A percentile compares a stretch with the other conserved stretches of the same genome.
Evolutionary conservation across 1,140 invertebrate species (phyloP).

Genomic region (Anoplophora glabripennis): DNA sequence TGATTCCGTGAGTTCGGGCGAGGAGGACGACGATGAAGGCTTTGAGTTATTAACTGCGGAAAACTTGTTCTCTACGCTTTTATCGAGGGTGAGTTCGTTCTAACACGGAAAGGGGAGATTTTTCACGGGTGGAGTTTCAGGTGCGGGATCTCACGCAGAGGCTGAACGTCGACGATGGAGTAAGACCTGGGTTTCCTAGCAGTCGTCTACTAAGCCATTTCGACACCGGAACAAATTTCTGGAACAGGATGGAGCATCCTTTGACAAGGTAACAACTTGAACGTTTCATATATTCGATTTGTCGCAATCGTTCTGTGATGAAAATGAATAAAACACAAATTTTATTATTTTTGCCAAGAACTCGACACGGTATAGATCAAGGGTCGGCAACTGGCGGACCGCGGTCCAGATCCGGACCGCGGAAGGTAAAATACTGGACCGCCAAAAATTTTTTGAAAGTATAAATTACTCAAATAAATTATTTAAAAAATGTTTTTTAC

Average conservation of each 20-base stretch:
- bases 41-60: slow-evolving; percentile 88
- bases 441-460: too few species aligned
- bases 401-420: too few species aligned
- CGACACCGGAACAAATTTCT: slow-evolving; percentile 46
- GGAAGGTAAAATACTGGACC: too few species aligned
- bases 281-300: too few species aligned
- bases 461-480: too few species aligned
- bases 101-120: background rate
- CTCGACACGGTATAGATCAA: too few species aligned
- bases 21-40: slow-evolving; percentile 84
- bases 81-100: slow-evolving; percentile 65
- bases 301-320: too few species aligned
- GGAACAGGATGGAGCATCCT: slow-evolving; percentile 39
- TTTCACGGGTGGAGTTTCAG: slow-evolving; percentile 47
- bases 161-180: slow-evolving; percentile 74
- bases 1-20: slow-evolving; percentile 82
- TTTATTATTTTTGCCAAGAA: too few species aligned
- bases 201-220: slow-evolving; percentile 51
- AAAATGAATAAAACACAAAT: too few species aligned
- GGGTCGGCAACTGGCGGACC: too few species aligned
- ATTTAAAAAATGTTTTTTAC: too few species aligned
- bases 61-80: slow-evolving; percentile 81
- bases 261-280: slow-evolving; percentile 36
- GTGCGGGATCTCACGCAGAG: slow-evolving; percentile 80
- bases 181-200: slow-evolving; percentile 58